Evolutionary conservation across 2,113 vertebrate species (phyloP), one percentile per base, ranked within the genome.

Genomic region (Gobius niger): DNA sequence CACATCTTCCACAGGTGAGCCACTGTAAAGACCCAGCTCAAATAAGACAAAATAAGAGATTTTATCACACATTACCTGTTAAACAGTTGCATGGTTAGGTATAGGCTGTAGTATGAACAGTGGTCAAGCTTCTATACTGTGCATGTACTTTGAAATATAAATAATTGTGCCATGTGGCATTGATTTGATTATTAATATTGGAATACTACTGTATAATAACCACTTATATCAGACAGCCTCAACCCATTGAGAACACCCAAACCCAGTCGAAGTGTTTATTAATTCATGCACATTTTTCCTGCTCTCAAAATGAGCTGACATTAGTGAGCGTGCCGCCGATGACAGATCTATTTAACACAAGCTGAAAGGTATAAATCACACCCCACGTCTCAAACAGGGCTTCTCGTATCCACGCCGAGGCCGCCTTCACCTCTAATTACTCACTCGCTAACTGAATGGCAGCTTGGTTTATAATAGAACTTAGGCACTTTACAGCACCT

Each of bases 331-430:
- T 88, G 82, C 83, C 70, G 67, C 82, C 75, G 78, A 76, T 82
- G 87, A 89, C 89, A 87, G 83, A 67, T 81, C 77, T 80, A 80
- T 82, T 84, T 81, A 85, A 87, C 82, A 73, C 77, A 46, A 53
- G 67, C 44, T 82, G 77, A 87, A 78, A 83, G 76, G 77, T 85
- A 76, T 65, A 84, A 82, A 76, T 86, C 81, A 83, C 80, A 80
- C 74, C 78, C 80, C 78, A 53, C 72, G 34, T 77, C 63, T 66
- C 77, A 76, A 62, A 76, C 82, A 83, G 50, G 63, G 53, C 70
- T 82, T 74, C 64, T 66, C 71, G 49, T 63, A 49, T 56, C 75
- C 66, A 67, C 47, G 57, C 6, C 57, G 69, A 68, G 70, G 81
- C 70, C 9, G 5, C 79, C 72, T 74, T 86, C 79, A 70, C 52